These are phyloP conservation scores for Manacus vitellinus DNA, from an alignment of 2,113 vertebrate species.

Conservation along the genomic window DNA sequence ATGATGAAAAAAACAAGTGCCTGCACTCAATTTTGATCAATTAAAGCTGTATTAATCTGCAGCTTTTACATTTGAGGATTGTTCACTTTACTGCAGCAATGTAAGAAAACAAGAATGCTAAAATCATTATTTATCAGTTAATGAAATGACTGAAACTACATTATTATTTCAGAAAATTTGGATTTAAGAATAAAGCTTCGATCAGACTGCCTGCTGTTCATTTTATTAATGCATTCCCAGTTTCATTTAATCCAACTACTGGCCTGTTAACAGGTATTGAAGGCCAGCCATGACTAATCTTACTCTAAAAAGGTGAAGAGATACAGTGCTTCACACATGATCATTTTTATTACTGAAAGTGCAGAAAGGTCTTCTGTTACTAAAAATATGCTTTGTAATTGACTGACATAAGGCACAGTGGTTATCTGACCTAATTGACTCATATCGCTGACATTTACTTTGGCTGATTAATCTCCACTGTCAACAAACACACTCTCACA, in stretches of 20 bases:
- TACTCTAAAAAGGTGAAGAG: not conserved
- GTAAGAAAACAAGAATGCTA: conserved; percentile 31
- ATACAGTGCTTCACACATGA: not conserved
- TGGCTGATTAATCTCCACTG: not conserved
- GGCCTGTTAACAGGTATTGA: not conserved
- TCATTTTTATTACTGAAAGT: not conserved
- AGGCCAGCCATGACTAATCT: not conserved
- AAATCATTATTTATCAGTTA: conserved; percentile 46
- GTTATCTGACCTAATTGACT: conserved; percentile 23
- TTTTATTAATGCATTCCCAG: not conserved
- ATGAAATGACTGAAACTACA: not conserved
- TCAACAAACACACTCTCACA: not conserved
- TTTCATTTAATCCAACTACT: not conserved
- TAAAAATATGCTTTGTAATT: conserved; percentile 7
- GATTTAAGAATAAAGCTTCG: not conserved
- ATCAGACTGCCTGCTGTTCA: not conserved
- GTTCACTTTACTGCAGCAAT: conserved; percentile 15
- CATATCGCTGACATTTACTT: not conserved
- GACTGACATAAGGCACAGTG: not conserved
- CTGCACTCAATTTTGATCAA: conserved; percentile 59
- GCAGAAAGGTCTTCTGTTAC: not conserved
- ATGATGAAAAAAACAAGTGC: conserved; percentile 53
- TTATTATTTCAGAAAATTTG: conserved; percentile 17
- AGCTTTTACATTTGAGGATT: conserved; percentile 47
- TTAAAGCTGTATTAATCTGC: conserved; percentile 52